Base-by-base conservation (phyloP, 2,113 vertebrate species). In the Tretioscincus oriximinensis region DNA sequence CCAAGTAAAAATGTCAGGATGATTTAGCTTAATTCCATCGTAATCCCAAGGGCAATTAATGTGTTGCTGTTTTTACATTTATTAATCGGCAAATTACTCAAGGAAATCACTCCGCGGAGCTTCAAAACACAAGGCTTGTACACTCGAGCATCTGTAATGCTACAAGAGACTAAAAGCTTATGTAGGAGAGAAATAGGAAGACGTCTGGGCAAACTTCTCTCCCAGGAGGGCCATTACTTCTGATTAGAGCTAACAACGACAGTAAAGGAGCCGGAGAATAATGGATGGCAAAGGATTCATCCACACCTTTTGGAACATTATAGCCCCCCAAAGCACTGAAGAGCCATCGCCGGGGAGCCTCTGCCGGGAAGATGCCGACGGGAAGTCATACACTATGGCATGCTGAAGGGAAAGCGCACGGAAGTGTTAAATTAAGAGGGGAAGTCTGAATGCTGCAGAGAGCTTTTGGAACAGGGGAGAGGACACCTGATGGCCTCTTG, bases 1-100 rank as follows among this genome's bases (percentile, higher is more conserved):
- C 68, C 12, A 9, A 47, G 35, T 26, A 61, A 71, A 1, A 22
- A 70, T 18, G 26, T 60, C 9, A 21, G 80, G 31, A 41, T 41
- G 58, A 61, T 86, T 79, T 70, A 75, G 71, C 79, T 83, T 84
- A 76, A 41, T 68, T 21, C n/a, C 28, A 35, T 58, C 29, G 70
- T 9, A n/a, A 28, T 29, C 54, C 18, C 68, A 1, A 0, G 35
- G 7, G 35, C 4, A 31, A 78, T 81, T 75, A 73, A 76, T 35
- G 2, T 76, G 83, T 89, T 26, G 31, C 41, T 69, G 9, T 3
- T 24, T 1, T 0, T 45, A 29, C 16, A 29, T 66, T 66, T 61
- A 51, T 69, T 60, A 83, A 76, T 65, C 54, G 35, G 22, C 35
- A 35, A 86, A 79, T 67, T 31, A 77, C 29, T 54, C 76, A 12